A percentile compares a stretch with the other conserved stretches of the same genome.
phyloP scores from a whole-genome alignment of 2,888 invertebrate species.

The Acrocera orbiculus region DNA sequence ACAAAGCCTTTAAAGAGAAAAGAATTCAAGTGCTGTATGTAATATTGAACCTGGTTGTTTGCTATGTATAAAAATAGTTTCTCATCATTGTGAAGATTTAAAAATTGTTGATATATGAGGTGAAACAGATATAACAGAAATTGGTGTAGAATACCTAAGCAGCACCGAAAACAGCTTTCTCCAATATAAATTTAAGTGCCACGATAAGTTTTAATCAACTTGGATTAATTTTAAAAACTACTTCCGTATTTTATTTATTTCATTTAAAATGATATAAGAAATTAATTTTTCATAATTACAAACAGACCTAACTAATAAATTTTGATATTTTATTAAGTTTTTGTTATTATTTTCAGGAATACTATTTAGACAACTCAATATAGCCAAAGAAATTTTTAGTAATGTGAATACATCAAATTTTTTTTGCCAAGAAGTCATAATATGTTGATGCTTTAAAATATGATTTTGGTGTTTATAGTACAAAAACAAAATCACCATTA shows the following conservation, averaged over 20 bases:
- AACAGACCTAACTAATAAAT: neutral
- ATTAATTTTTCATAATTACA: neutral
- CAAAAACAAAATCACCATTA: conserved; percentile 33
- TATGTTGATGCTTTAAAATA: conserved; percentile 79
- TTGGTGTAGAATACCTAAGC: conserved; percentile 41
- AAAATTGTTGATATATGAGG: conserved; percentile 49
- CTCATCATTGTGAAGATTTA: too few relatives aligned
- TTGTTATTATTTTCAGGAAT: conserved; percentile 22
- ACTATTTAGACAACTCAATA: conserved; percentile 21
- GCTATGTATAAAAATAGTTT: too few relatives aligned
- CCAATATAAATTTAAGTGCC: too few relatives aligned
- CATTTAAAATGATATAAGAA: neutral
- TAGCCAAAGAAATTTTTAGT: conserved; percentile 27
- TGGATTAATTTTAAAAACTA: too few relatives aligned
- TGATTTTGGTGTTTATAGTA: conserved; percentile 61
- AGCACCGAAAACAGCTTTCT: too few relatives aligned
- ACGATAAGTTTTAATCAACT: too few relatives aligned
- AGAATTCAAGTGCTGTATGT: too few relatives aligned
- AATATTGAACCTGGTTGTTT: too few relatives aligned
- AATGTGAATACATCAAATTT: conserved; percentile 33
- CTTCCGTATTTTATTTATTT: too few relatives aligned
- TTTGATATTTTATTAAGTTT: too few relatives aligned
- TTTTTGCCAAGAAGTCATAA: conserved; percentile 52
- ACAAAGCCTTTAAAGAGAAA: too few relatives aligned
- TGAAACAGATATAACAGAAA: conserved; percentile 48